Evolutionary conservation across 2,113 vertebrate species (phyloP), one percentile per base, ranked within the genome.

Genomic region (Mionectes macconnelli): DNA sequence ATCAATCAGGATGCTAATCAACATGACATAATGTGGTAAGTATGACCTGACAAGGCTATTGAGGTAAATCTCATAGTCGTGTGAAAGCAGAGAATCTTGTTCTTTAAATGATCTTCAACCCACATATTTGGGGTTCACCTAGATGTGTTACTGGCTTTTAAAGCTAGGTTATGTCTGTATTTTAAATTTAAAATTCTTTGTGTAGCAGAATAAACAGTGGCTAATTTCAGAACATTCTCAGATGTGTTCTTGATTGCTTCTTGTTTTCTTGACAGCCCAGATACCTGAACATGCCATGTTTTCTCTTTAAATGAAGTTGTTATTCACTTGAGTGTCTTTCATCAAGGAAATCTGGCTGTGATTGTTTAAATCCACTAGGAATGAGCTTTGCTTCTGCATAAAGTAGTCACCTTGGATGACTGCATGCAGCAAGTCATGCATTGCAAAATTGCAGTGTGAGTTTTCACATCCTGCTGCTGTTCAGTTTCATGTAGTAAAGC

Each of bases 291-390:
- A 23, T 86, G 49, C 47, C 3, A 7, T 39, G 30, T 81, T 93
- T 94, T 84, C 76, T 93, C 52, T 90, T 93, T 78, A 78, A 59
- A 31, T 72, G 14, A 77, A 64, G 31, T 60, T 52, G n/a, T 84
- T 88, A 45, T 47, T 88, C 49, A 50, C 60, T 86, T 40, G 31
- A 64, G 45, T 89, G 42, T 82, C 74, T 88, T 92, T 84, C 45
- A n/a, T 88, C 62, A 68, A 35, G 69, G 86, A 96, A 82, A 90
- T 81, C 40, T 84, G 87, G 53, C 69, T 84, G 73, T 68, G 40
- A 62, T 94, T 68, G 88, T 95, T 94, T 78, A 82, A 94, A 93
- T 92, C 83, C 73, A 92, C 56, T 80, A 93, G 85, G 88, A 92
- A 75, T 16, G 56, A 92, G 69, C 62, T 95, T 89, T 90, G 63